Evolutionary conservation across 2,797 vertebrate genomes (phyloP).

Genomic region (Spondyliosoma cantharus): DNA sequence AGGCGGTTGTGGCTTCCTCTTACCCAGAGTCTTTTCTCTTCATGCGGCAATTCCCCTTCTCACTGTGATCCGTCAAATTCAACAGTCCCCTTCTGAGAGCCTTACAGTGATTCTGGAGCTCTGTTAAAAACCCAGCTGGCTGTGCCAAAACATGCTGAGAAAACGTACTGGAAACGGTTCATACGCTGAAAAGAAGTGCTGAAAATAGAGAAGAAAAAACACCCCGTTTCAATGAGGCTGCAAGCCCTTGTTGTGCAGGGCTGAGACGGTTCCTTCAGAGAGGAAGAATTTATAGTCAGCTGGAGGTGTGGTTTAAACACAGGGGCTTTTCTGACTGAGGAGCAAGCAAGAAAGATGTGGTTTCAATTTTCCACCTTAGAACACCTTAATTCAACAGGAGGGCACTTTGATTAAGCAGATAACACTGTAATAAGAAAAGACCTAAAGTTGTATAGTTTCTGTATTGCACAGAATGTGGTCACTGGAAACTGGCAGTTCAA

Average conservation of each 20-base stretch:
- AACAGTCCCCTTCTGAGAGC: slow-evolving; percentile 20
- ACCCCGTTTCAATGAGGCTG: background rate
- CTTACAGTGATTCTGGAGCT: slow-evolving; percentile 6
- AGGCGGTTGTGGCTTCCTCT: background rate
- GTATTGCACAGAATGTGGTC: background rate
- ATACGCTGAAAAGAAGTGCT: background rate
- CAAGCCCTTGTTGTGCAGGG: background rate
- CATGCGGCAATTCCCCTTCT: slow-evolving; percentile 7
- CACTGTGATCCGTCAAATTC: slow-evolving; percentile 39
- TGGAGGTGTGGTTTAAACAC: slow-evolving; percentile 74
- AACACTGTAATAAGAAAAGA: background rate
- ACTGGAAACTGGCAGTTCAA: background rate
- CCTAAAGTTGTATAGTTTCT: background rate
- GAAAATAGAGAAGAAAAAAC: slow-evolving; percentile 10
- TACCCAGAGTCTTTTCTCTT: slow-evolving; percentile 3
- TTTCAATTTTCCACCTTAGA: background rate
- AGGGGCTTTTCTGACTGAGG: background rate
- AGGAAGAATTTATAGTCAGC: slow-evolving; percentile 51
- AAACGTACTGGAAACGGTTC: slow-evolving; percentile 17
- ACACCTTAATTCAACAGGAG: no score
- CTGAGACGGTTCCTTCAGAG: slow-evolving; percentile 16
- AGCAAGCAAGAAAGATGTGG: background rate
- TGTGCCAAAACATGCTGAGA: slow-evolving; percentile 36
- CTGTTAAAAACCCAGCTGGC: background rate
- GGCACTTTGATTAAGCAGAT: background rate